Evolutionary conservation across 2,797 vertebrate genomes (phyloP), one percentile per base, ranked within the genome.

Genomic region (Macropus fuliginosus): DNA sequence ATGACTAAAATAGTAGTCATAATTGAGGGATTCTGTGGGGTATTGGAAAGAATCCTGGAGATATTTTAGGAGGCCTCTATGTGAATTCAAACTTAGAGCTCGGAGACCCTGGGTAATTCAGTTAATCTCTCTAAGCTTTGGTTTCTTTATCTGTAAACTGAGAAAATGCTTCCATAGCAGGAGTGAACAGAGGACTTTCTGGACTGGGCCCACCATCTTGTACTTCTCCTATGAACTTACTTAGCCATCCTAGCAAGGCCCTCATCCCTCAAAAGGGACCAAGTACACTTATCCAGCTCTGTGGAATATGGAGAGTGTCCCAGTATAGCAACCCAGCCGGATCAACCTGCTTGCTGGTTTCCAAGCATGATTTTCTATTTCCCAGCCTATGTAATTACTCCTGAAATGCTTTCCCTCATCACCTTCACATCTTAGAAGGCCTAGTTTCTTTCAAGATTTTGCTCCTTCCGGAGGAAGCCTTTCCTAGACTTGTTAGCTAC

Each of bases 61-160:
- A 40, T 46, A 40, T 87, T 21, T 50, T 4, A 50, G 74, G 18
- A 87, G 40, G 40, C 11, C 24, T 87, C 74, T 50, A 5, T 46
- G 31, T 27, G 74, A 87, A 50, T 46, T 87, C 74, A 87, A 11
- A 27, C 9, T 46, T 24, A 87, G 74, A 87, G 21, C 21, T 87
- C 18, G 4, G 40, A 87, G 40, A 27, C 18, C 74, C 50, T 46
- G 74, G 40, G 3, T 21, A 5, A 11, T 62, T 91, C 54, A 62
- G 13, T 95, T 94, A 90, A 56, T 90, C 46, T 90, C 93, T 55
- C 9, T 29, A 91, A 91, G 46, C 31, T 34, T 90, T 56, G 56
- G 11, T 96, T 92, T 96, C 62, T 40, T 96, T 55, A 46, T 40
- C 34, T 92, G 4, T 54, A 34, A 95, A 96, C 46, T 50, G 14